Conservation (phyloP, 2,888 invertebrate genomes). For the Chrysomela aeneicollis region DNA sequence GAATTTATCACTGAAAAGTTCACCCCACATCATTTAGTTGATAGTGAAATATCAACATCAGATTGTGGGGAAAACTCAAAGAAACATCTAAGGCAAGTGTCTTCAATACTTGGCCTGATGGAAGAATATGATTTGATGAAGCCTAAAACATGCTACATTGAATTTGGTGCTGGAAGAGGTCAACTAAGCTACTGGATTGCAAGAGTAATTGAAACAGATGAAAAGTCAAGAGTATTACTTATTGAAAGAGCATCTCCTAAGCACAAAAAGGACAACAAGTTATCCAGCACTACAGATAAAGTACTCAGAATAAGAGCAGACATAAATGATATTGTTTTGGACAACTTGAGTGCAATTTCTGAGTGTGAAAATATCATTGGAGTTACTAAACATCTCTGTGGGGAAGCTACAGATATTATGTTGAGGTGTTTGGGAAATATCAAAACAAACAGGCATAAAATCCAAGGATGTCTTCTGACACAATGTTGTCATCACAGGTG, state of each 20-base stretch:
- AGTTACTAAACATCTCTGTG: constrained; percentile 89
- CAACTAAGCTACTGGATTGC: constrained; percentile 82
- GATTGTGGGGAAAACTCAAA: constrained; percentile 70
- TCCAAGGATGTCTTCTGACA: constrained; percentile 75
- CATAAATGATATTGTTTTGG: constrained; percentile 78
- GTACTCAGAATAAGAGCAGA: constrained; percentile 79
- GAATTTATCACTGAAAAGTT: constrained; percentile 58
- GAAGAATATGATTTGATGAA: constrained; percentile 68
- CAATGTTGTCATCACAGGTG: constrained; percentile 93
- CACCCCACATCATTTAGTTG: constrained; percentile 61
- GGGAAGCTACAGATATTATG: constrained; percentile 84
- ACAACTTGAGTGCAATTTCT: constrained; percentile 63
- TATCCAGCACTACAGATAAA: constrained; percentile 61
- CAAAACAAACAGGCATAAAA: constrained; percentile 56
- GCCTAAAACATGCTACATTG: constrained; percentile 77
- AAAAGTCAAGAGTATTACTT: constrained; percentile 42
- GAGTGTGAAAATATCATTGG: constrained; percentile 69
- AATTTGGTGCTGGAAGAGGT: constrained; percentile 93
- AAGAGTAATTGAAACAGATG: constrained; percentile 63
- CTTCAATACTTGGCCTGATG: constrained; percentile 77
- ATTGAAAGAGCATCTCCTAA: constrained; percentile 73
- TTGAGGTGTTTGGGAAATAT: constrained; percentile 70
- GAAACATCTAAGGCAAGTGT: constrained; percentile 81
- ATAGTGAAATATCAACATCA: constrained; percentile 63
- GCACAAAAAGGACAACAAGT: constrained; percentile 60